A percentile compares a stretch with the other conserved stretches of the same genome.
phyloP scores from a whole-genome alignment of 2,113 vertebrate species.

The Ciconia boyciana region DNA sequence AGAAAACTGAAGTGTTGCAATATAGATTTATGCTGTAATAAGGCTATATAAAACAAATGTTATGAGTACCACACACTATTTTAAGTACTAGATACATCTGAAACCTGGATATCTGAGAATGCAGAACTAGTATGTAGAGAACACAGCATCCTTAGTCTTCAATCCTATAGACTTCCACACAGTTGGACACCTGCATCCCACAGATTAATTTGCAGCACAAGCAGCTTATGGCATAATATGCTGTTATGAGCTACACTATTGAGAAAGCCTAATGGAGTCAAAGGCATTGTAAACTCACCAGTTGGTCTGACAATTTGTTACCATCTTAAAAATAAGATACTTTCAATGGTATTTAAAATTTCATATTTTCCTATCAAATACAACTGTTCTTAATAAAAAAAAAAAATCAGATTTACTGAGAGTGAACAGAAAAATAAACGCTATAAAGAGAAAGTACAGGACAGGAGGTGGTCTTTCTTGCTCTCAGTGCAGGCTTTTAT shows the following conservation, averaged over 20 bases:
- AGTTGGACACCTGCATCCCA: not conserved
- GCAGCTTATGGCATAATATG: not conserved
- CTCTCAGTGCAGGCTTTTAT: not conserved
- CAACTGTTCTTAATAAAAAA: not conserved
- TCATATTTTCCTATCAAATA: not conserved
- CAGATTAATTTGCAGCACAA: not conserved
- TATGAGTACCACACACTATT: not conserved
- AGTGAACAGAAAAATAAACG: not conserved
- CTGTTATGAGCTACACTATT: not conserved
- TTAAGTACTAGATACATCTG: not conserved
- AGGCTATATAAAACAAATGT: not conserved
- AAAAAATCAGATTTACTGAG: not conserved
- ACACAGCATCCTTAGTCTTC: not conserved
- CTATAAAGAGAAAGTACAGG: not conserved
- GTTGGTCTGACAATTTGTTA: not conserved
- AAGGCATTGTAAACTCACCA: not conserved
- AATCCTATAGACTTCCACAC: not conserved
- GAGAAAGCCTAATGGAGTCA: not conserved
- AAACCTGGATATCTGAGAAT: not conserved
- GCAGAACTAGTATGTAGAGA: not conserved
- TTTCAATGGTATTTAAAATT: not conserved
- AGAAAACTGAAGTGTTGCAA: not conserved
- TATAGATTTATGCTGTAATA: not conserved
- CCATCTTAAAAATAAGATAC: not conserved
- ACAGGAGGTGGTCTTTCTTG: not conserved